phyloP scores from a whole-genome alignment of 35 echinoderm and acorn worm species.

The Anneissia japonica region DNA sequence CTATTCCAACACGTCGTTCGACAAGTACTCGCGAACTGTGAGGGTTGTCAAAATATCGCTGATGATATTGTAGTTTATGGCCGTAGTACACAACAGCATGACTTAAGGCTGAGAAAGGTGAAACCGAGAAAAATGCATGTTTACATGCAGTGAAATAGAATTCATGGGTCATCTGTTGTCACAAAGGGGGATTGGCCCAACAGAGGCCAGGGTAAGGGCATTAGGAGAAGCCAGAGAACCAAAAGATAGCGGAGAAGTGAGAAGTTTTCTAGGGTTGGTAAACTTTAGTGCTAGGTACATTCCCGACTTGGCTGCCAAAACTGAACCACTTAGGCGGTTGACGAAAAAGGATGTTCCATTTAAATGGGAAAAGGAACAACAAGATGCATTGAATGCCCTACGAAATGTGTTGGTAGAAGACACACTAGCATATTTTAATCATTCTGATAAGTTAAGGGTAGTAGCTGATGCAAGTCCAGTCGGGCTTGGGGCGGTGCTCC shows the following conservation, averaged over 20 bases:
- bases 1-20: constrained; percentile 5
- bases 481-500: too few relatives aligned
- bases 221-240: not conserved
- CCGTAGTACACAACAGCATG: not conserved
- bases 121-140: constrained; percentile 43
- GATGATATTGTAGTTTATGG: constrained; percentile 31
- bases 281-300: not conserved
- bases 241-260: not conserved
- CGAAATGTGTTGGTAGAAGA: not conserved
- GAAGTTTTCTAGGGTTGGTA: not conserved
- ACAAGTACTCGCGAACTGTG: not conserved
- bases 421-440: too few relatives aligned
- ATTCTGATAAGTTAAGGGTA: not conserved
- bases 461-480: constrained; percentile 35
- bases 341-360: constrained; percentile 9
- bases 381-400: not conserved
- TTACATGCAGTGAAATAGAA: too few relatives aligned
- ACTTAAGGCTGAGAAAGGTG: constrained; percentile 9
- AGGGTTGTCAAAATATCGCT: constrained; percentile 1
- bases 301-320: not conserved
- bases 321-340: not conserved
- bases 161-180: constrained; percentile 30
- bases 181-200: not conserved
- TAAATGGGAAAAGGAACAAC: not conserved
- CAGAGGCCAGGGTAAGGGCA: not conserved